These are phyloP conservation scores for Zoanthus sociatus DNA, from an alignment of 92 coral and sea anemone species.

Conservation along the genomic window DNA sequence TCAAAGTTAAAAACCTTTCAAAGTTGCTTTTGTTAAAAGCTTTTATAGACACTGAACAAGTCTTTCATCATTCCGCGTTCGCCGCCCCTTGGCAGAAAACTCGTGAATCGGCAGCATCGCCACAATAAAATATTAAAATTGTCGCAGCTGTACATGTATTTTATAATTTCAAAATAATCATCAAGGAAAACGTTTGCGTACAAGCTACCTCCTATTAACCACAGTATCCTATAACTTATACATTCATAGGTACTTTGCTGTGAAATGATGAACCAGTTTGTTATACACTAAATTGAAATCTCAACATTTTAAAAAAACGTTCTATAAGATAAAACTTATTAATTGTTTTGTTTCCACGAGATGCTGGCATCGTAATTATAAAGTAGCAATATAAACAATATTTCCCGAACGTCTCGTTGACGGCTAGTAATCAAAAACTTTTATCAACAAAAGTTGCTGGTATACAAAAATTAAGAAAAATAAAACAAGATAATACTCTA, in stretches of 20 bases:
- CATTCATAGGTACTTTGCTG: neutral
- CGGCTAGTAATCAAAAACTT: slow-evolving; percentile 2
- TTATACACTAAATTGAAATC: neutral
- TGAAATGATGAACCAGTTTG: neutral
- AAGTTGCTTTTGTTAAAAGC: slow-evolving; percentile 14
- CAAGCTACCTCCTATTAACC: neutral
- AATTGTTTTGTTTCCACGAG: neutral
- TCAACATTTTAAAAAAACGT: neutral
- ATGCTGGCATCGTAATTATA: slow-evolving; percentile 14
- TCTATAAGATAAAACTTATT: neutral
- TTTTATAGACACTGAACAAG: neutral
- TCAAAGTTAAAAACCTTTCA: slow-evolving; percentile 29
- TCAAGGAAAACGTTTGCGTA: neutral
- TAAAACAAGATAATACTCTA: neutral
- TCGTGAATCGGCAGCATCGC: neutral
- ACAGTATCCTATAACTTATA: neutral
- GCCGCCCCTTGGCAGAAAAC: slow-evolving; percentile 27
- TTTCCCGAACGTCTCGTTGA: slow-evolving; percentile 24
- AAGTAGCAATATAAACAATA: slow-evolving; percentile 31
- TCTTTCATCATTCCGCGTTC: slow-evolving; percentile 24
- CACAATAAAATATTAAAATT: neutral
- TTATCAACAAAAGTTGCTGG: slow-evolving; percentile 30
- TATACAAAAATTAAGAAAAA: neutral
- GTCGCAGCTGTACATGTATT: neutral
- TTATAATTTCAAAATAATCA: neutral